Base-by-base conservation (phyloP, 2,797 vertebrate genomes). In the Amblyraja radiata region DNA sequence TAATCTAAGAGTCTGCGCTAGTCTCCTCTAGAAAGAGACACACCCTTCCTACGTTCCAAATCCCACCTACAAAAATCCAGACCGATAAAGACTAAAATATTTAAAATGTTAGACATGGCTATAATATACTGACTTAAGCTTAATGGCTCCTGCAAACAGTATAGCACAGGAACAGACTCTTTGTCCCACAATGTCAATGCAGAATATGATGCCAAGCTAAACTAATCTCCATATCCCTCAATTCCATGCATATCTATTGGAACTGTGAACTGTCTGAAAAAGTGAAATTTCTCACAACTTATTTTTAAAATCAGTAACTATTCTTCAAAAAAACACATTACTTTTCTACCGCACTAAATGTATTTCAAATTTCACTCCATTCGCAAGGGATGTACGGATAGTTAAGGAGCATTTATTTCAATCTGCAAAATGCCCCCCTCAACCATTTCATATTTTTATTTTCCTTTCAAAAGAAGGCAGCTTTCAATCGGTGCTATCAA, bases 401-500 rank as follows among this genome's bases (percentile, higher is more conserved):
- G 28, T 86, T 63, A 14, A 7, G 83, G 13, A 86, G 25, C 83
- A 58, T 86, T 86, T 65, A 18, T 65, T 32, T 86, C 28, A n/a
- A 65, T 86, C 28, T n/a, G 83, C 9, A 86, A 86, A 61, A 63
- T 86, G 16, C n/a, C 28, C n/a, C 18, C 18, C 58, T 63, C 58
- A 61, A 86, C 4, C n/a, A 32, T 14, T 63, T 63, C 58, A 65
- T 63, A n/a, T 86, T 86, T 54, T 18, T 86, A 3, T 18, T 86
- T 86, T 63, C 83, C n/a, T 86, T 86, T 86, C 83, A 86, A 61
- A 84, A 63, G n/a, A 78, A 78, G 10, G 76, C 76, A 78, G 83
- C 83, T 11, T 86, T 86, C 83, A 86, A 61, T 13, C 11, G 0
- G 11, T 32, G 83, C 58, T n/a, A 86, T 86, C 83, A 65, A 8